Evolutionary conservation across 1,140 invertebrate genomes (phyloP).

Genomic region (Anoplolepis gracilipes): DNA sequence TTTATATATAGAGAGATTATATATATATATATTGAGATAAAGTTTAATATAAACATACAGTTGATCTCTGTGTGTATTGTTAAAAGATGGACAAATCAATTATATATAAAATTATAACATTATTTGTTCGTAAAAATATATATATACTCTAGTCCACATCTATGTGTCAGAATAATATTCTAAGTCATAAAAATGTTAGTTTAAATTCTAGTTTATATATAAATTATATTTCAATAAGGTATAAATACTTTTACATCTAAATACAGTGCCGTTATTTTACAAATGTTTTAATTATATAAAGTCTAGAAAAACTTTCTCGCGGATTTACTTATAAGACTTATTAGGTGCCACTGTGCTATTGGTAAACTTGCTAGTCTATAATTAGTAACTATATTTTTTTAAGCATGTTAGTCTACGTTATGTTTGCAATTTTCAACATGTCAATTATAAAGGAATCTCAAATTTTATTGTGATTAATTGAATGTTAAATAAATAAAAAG

Average conservation of each 20-base stretch:
- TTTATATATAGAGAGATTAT: slow-evolving; percentile 24
- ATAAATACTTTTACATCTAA: slow-evolving; percentile 29
- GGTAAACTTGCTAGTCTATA: slow-evolving; percentile 74
- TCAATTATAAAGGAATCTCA: slow-evolving; percentile 74
- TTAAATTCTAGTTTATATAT: slow-evolving; percentile 58
- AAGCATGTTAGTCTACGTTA: slow-evolving; percentile 71
- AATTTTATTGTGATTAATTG: slow-evolving; percentile 77
- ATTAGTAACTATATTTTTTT: slow-evolving; percentile 76
- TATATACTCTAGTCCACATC: slow-evolving; percentile 68
- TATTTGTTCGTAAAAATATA: slow-evolving; percentile 50
- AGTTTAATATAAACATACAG: slow-evolving; percentile 53
- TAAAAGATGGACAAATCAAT: slow-evolving; percentile 27
- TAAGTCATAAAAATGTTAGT: slow-evolving; percentile 67
- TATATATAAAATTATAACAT: slow-evolving; percentile 29
- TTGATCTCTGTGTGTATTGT: slow-evolving; percentile 39
- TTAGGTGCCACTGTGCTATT: slow-evolving; percentile 69
- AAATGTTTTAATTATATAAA: slow-evolving; percentile 10
- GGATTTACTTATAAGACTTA: slow-evolving; percentile 60
- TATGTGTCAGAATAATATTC: slow-evolving; percentile 35
- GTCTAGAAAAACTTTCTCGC: slow-evolving; percentile 12
- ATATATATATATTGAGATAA: slow-evolving; percentile 41
- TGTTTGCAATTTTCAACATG: slow-evolving; percentile 73
- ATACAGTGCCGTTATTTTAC: slow-evolving; percentile 20
- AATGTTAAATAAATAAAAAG: slow-evolving; percentile 77
- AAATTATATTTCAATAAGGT: slow-evolving; percentile 52